Evolutionary conservation across 2,113 vertebrate species (phyloP).

Genomic region (Menura novaehollandiae): DNA sequence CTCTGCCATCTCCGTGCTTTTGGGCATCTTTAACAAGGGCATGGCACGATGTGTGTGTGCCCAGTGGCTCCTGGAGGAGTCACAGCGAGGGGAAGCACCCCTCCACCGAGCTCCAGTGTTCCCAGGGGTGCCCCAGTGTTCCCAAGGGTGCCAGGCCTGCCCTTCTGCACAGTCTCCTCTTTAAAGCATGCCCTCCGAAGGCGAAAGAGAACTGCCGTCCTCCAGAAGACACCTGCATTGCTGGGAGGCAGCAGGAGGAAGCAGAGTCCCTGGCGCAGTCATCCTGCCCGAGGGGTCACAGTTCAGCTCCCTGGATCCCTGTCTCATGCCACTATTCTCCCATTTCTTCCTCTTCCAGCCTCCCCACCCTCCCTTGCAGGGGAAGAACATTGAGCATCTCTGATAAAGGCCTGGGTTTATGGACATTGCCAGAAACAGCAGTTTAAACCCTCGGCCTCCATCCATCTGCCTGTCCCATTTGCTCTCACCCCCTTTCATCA

Average conservation of each 20-base stretch:
- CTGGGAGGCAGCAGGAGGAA: background rate
- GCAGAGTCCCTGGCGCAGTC: background rate
- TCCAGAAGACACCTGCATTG: fast-evolving
- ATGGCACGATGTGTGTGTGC: background rate
- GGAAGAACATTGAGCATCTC: background rate
- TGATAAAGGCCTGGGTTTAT: background rate
- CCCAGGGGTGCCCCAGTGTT: background rate
- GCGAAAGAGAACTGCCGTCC: background rate
- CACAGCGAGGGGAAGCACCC: fast-evolving
- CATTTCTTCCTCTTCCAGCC: background rate
- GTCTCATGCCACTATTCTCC: background rate
- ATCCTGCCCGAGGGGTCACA: background rate
- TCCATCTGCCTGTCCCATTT: fast-evolving
- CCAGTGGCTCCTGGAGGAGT: background rate
- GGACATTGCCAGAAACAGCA: background rate
- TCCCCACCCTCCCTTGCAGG: background rate
- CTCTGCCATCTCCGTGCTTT: background rate
- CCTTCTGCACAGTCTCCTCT: background rate
- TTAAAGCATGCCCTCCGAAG: background rate
- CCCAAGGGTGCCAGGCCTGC: no score
- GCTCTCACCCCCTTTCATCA: background rate
- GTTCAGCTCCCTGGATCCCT: fast-evolving
- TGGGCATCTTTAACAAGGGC: background rate
- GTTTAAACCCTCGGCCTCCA: background rate
- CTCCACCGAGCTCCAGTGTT: background rate